These are phyloP conservation scores for Ips typographus DNA, from an alignment of 1,140 invertebrate genomes.

Conservation along the genomic window DNA sequence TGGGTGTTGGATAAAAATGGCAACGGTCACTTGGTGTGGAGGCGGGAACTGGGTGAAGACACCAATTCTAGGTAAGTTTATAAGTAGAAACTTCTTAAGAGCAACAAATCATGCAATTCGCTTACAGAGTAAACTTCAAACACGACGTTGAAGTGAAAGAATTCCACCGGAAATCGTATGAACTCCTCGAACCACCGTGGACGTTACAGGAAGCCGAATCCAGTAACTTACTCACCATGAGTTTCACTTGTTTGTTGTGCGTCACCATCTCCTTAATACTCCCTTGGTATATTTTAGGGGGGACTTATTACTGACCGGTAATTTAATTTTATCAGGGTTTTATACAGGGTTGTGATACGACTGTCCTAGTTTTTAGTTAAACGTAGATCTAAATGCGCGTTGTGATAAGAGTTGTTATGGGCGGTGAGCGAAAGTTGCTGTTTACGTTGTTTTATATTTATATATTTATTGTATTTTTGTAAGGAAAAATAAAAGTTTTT, in stretches of 20 bases:
- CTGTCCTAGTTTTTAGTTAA: too few species aligned
- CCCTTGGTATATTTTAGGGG: slow-evolving; percentile 55
- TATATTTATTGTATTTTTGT: neutral
- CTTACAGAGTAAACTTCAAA: slow-evolving; percentile 55
- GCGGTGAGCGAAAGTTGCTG: neutral
- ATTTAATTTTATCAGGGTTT: neutral
- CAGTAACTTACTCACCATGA: slow-evolving; percentile 41
- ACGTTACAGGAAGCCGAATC: slow-evolving; percentile 35
- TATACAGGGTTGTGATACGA: too few species aligned
- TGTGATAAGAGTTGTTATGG: neutral
- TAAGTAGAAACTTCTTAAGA: neutral
- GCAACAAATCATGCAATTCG: slow-evolving; percentile 16
- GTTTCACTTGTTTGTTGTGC: slow-evolving; percentile 54
- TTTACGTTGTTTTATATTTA: neutral
- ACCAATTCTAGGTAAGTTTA: slow-evolving; percentile 42
- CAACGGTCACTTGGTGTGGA: slow-evolving; percentile 55
- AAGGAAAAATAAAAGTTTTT: neutral
- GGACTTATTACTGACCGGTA: slow-evolving; percentile 3
- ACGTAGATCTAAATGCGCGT: too few species aligned
- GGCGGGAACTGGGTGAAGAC: slow-evolving; percentile 47
- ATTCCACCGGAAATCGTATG: slow-evolving; percentile 48
- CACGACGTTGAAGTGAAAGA: slow-evolving; percentile 57
- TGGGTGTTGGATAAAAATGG: slow-evolving; percentile 56
- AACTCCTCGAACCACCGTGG: slow-evolving; percentile 43
- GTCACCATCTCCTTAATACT: slow-evolving; percentile 54